These are phyloP conservation scores for Catharus fuscescens DNA, from an alignment of 2,113 vertebrate species.

Conservation along the genomic window DNA sequence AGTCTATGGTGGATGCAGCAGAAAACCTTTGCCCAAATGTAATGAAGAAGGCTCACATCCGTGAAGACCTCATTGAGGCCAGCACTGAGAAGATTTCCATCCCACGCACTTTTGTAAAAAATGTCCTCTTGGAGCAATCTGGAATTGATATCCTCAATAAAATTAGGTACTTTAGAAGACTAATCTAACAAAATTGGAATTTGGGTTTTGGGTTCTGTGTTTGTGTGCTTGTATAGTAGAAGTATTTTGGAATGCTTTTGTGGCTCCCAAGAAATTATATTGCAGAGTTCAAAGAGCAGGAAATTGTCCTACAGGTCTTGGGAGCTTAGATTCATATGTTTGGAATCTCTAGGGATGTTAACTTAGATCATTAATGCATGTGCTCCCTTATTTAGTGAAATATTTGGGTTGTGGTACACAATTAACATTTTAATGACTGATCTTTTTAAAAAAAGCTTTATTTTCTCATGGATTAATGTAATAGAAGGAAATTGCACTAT, in stretches of 20 bases:
- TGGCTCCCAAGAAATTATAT: background rate
- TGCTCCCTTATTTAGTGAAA: background rate
- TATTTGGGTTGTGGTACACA: background rate
- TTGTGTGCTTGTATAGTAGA: background rate
- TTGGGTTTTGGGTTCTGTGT: background rate
- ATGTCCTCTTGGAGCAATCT: conserved; percentile 94
- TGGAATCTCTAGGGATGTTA: background rate
- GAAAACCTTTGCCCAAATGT: conserved; percentile 92
- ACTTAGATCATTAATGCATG: background rate
- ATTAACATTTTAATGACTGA: background rate
- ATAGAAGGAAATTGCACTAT: background rate
- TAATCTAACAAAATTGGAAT: background rate
- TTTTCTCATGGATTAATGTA: background rate
- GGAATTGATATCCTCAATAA: conserved; percentile 97
- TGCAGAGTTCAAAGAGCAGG: background rate
- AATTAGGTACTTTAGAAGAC: conserved; percentile 83
- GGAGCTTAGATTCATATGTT: background rate
- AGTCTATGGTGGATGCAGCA: conserved; percentile 92
- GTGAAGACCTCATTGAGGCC: conserved; percentile 88
- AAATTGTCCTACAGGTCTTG: background rate
- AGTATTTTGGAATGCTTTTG: background rate
- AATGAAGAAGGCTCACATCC: conserved; percentile 87
- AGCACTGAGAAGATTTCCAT: conserved; percentile 91
- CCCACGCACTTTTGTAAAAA: conserved; percentile 91
- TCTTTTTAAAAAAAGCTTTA: background rate